Evolutionary conservation across 2,888 invertebrate genomes (phyloP).

Genomic region (Eustalomyia histrio): DNA sequence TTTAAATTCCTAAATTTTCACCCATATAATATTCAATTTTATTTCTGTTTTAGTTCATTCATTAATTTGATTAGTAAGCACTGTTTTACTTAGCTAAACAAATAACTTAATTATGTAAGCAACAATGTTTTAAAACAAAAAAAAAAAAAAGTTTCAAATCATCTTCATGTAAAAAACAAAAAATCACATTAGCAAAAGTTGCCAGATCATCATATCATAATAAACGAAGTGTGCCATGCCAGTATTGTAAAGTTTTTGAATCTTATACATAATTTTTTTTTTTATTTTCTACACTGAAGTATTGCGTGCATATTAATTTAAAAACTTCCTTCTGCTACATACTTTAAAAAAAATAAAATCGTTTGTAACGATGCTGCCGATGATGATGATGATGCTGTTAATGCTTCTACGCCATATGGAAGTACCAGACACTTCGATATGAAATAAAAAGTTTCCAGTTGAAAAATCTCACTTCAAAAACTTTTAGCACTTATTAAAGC

Average conservation of each 20-base stretch:
- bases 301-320: not conserved
- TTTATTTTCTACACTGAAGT: not conserved
- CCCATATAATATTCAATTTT: no score
- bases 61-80: constrained; percentile 16
- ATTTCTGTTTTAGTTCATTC: constrained; percentile 3
- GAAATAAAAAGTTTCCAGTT: not conserved
- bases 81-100: constrained; percentile 42
- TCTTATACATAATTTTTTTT: not conserved
- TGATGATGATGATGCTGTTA: not conserved
- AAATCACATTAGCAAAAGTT: not conserved
- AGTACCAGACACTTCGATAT: constrained; percentile 6
- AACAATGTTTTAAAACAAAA: constrained; percentile 38
- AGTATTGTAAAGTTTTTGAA: not conserved
- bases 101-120: constrained; percentile 54
- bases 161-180: constrained; percentile 2
- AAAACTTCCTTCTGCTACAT: not conserved
- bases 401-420: constrained; percentile 26
- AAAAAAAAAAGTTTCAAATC: constrained; percentile 28
- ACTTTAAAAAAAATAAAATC: not conserved
- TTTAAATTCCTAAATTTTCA: no score
- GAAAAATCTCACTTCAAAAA: constrained; percentile 17
- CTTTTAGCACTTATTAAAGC: constrained; percentile 42
- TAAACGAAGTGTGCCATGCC: not conserved
- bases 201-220: constrained; percentile 1
- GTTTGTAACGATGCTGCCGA: not conserved